Percentiles rank a stretch among this genome's conserved stretches.
Conservation (phyloP, 2,113 vertebrate species). For the Melospiza melodia region DNA sequence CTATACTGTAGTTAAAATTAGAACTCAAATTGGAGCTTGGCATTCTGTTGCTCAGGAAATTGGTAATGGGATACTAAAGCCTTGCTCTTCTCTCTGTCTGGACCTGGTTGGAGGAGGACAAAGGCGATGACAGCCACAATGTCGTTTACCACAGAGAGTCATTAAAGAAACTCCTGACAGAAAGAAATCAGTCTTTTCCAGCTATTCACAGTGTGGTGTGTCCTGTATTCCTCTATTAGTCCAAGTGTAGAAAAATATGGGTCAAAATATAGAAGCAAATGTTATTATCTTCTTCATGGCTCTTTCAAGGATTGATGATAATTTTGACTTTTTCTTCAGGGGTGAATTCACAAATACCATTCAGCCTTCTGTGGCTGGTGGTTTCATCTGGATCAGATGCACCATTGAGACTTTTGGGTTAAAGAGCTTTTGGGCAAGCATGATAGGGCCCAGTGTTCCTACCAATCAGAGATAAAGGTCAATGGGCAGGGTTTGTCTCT, state of each 20-base stretch:
- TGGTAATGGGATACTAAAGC: slow-evolving; percentile 50
- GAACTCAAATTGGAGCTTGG: slow-evolving; percentile 53
- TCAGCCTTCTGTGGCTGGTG: not conserved
- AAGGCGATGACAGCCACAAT: not conserved
- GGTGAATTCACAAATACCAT: not conserved
- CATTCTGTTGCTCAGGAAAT: slow-evolving; percentile 61
- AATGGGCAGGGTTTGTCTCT: not conserved
- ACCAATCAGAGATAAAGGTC: not conserved
- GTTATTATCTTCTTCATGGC: not conserved
- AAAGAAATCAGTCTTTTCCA: slow-evolving; percentile 25
- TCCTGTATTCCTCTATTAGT: not conserved
- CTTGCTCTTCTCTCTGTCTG: slow-evolving; percentile 10
- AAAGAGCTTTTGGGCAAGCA: not conserved
- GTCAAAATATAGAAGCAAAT: not conserved
- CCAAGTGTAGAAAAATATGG: not conserved
- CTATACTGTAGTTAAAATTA: slow-evolving; percentile 70
- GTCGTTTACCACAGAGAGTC: not conserved
- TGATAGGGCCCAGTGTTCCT: not conserved
- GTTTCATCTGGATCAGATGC: not conserved
- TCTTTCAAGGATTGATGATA: not conserved
- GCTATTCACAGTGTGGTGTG: not conserved
- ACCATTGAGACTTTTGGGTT: not conserved
- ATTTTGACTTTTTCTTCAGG: not conserved
- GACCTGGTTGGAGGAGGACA: slow-evolving; percentile 21
- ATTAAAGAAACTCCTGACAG: not conserved